Base-by-base conservation (phyloP, 2,797 vertebrate genomes). In the Thripadectes ignobilis region DNA sequence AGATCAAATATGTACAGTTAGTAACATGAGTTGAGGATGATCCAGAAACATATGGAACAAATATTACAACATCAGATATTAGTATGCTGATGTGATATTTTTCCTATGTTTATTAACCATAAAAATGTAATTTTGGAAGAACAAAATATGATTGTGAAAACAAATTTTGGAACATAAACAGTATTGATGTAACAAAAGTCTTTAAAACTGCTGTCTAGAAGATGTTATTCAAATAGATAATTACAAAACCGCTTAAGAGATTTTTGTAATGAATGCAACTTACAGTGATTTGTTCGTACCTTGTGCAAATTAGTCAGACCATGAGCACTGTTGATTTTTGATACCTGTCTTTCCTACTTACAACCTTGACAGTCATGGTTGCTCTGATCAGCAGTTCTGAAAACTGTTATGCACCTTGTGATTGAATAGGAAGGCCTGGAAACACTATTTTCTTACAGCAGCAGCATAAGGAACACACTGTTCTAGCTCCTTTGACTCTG, bases 21-120 rank as follows among this genome's bases (percentile, higher is more conserved):
- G 38, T 88, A 90, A 81, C 58, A 52, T 52, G 77, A 82, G 51
- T 67, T 94, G 80, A 92, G 29, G 81, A 93, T 86, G 55, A 87
- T 91, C 90, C 86, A 93, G 72, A 95, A 89, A 62, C 75, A 89
- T 77, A 87, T 32, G 65, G 92, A 95, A 93, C 75, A 91, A 89
- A 94, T 92, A 84, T 32, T 89, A 30, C 67, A 88, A 82, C 59
- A 86, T 39, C 83, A 92, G 88, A 91, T 96, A 85, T 43, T 93
- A 87, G 41, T 85, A 74, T 74, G 46, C 61, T 74, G 43, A 88
- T 85, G 85, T 59, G 89, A 72, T 91, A 39, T 75, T 94, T 95
- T 92, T 90, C 84, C 52, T 77, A 14, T 87, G 34, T 79, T 93
- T 95, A 82, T 88, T 92, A 94, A 68, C 24, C 19, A 49, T 85